These are phyloP conservation scores for Hirtodrosophila alboralis DNA, from an alignment of 2,888 invertebrate genomes.

Conservation along the genomic window DNA sequence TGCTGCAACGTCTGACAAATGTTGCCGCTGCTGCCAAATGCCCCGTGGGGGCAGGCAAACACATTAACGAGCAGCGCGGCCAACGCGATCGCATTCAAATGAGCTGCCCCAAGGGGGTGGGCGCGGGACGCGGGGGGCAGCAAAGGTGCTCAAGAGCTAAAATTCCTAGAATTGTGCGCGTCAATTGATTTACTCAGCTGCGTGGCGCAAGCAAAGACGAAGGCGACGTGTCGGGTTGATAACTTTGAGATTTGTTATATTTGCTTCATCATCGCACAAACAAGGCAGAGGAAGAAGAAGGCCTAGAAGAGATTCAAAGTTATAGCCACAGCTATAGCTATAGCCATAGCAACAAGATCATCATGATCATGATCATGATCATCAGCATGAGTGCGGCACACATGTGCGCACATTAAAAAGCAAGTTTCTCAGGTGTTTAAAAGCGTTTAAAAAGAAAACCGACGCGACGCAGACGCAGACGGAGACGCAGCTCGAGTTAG, in stretches of 20 bases:
- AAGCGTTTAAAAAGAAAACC: slow-evolving; percentile 80
- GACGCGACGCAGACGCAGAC: slow-evolving; percentile 44
- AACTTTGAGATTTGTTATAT: slow-evolving; percentile 78
- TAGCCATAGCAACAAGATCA: slow-evolving; percentile 34
- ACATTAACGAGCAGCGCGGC: slow-evolving; percentile 57
- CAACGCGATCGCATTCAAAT: slow-evolving; percentile 68
- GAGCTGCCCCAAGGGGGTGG: slow-evolving; percentile 33
- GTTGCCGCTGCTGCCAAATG: slow-evolving; percentile 59
- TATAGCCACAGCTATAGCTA: slow-evolving; percentile 15
- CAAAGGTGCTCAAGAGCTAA: slow-evolving; percentile 51
- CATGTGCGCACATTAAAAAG: slow-evolving; percentile 79
- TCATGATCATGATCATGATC: slow-evolving; percentile 11
- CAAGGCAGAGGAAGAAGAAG: slow-evolving; percentile 45
- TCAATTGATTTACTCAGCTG: slow-evolving; percentile 85
- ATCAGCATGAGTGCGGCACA: slow-evolving; percentile 53
- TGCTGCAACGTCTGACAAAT: slow-evolving; percentile 46
- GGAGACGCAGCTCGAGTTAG: slow-evolving; percentile 34
- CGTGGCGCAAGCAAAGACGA: slow-evolving; percentile 55
- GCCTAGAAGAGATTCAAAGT: background rate
- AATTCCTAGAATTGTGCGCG: slow-evolving; percentile 83
- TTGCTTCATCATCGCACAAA: slow-evolving; percentile 77
- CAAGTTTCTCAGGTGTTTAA: slow-evolving; percentile 80
- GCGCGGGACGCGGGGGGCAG: background rate
- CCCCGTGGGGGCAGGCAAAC: slow-evolving; percentile 65
- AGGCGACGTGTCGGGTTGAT: slow-evolving; percentile 65